phyloP scores from a whole-genome alignment of 2,888 invertebrate species.

The Matsumyia berberina region DNA sequence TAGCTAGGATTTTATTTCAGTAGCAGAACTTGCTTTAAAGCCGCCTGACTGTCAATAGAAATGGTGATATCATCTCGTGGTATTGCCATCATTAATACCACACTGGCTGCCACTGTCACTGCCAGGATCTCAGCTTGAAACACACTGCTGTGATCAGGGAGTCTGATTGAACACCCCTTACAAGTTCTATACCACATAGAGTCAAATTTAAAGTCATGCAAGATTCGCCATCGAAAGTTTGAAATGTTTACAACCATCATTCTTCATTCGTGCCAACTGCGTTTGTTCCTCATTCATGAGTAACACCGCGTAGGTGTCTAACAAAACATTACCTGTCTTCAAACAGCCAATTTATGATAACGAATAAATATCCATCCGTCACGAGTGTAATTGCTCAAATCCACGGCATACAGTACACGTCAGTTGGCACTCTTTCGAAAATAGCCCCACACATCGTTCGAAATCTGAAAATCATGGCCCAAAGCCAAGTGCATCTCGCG shows the following conservation, averaged over 20 bases:
- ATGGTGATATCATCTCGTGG: no score
- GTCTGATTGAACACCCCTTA: no score
- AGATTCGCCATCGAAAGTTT: not conserved
- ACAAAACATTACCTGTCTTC: conserved; percentile 32
- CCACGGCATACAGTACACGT: conserved; percentile 9
- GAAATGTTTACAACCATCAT: not conserved
- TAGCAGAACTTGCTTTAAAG: no score
- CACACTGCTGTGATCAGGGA: no score
- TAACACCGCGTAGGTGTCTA: conserved; percentile 12
- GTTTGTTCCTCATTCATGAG: not conserved
- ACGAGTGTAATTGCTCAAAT: conserved; percentile 24
- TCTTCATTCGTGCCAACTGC: not conserved
- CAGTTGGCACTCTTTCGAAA: conserved; percentile 20
- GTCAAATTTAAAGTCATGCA: not conserved
- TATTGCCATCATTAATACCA: no score
- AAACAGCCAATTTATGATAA: conserved; percentile 1
- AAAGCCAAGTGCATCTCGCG: conserved; percentile 59
- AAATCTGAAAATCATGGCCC: conserved; percentile 27
- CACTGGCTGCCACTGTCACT: no score
- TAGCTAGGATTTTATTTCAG: no score
- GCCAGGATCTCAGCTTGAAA: no score
- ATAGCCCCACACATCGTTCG: conserved; percentile 3
- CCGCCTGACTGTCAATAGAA: no score
- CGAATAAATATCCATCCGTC: conserved; percentile 39
- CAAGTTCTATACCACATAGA: not conserved